A percentile compares a stretch with the other conserved stretches of the same genome.
Conservation (phyloP, 2,113 vertebrate genomes). For the Australoheros scitulus region DNA sequence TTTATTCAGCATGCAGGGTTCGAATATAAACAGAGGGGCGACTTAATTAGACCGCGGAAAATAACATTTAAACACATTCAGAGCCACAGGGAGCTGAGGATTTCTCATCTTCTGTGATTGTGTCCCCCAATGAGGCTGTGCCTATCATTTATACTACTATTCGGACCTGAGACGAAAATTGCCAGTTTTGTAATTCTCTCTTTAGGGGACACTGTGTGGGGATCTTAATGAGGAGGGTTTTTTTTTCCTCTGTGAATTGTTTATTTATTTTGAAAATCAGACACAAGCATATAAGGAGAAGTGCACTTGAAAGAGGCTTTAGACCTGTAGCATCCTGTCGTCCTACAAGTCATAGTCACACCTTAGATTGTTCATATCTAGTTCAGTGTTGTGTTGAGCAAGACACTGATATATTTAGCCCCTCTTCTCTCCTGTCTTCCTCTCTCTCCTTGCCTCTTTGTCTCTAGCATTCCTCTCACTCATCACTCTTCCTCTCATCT, state of each 20-base stretch:
- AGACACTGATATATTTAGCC: slow-evolving; percentile 55
- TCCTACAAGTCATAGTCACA: slow-evolving; percentile 1
- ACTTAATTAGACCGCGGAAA: slow-evolving; percentile 40
- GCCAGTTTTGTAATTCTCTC: slow-evolving; percentile 21
- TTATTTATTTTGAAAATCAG: neutral
- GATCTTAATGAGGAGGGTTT: slow-evolving; percentile 1
- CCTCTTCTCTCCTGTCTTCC: slow-evolving; percentile 27
- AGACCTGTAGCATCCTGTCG: neutral
- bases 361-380: slow-evolving; percentile 12
- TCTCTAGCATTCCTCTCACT: slow-evolving; percentile 69
- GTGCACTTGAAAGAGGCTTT: slow-evolving; percentile 7
- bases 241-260: neutral
- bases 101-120: slow-evolving; percentile 43
- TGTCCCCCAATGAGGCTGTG: neutral
- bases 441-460: slow-evolving; percentile 47
- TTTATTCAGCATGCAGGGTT: slow-evolving; percentile 44
- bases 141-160: slow-evolving; percentile 19
- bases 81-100: slow-evolving; percentile 17
- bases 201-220: neutral
- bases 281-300: neutral
- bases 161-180: slow-evolving; percentile 29
- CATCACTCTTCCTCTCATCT: slow-evolving; percentile 62
- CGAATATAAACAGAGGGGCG: slow-evolving; percentile 18
- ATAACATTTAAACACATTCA: slow-evolving; percentile 51
- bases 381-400: slow-evolving; percentile 26